Evolutionary conservation across 1,140 invertebrate genomes (phyloP).

Genomic region (Adoxophyes honmai): DNA sequence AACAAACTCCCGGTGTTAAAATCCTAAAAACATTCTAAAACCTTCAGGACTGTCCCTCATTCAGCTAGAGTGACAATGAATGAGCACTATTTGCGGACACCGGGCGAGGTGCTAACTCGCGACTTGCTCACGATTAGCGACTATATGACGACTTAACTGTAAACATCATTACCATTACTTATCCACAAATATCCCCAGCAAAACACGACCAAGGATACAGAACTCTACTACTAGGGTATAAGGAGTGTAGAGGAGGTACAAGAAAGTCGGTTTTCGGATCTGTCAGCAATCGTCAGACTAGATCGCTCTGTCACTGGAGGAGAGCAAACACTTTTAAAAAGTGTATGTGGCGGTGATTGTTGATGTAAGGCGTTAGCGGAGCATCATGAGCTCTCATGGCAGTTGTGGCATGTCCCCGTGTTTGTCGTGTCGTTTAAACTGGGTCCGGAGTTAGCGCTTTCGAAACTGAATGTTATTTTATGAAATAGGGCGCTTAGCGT

Average conservation of each 20-base stretch:
- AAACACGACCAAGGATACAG: slow-evolving; percentile 19
- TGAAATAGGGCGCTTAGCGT: slow-evolving; percentile 7
- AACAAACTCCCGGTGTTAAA: slow-evolving; percentile 4
- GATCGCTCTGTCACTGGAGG: slow-evolving; percentile 63
- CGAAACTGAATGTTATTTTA: slow-evolving; percentile 30
- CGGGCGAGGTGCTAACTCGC: slow-evolving; percentile 71
- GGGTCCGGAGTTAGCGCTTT: slow-evolving; percentile 52
- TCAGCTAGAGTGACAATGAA: slow-evolving; percentile 65
- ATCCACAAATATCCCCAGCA: slow-evolving; percentile 14
- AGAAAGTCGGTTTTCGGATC: slow-evolving; percentile 20
- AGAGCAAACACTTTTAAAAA: slow-evolving; percentile 71
- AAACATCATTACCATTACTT: slow-evolving; percentile 71
- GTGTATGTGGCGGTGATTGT: slow-evolving; percentile 67
- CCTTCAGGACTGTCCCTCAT: slow-evolving; percentile 44
- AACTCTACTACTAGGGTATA: slow-evolving; percentile 26
- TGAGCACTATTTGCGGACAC: slow-evolving; percentile 67
- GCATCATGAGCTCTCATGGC: slow-evolving; percentile 57
- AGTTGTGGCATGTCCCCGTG: slow-evolving; percentile 29
- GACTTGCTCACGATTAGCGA: slow-evolving; percentile 65
- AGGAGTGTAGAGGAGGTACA: slow-evolving; percentile 8
- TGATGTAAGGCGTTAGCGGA: slow-evolving; percentile 65
- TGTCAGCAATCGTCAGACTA: slow-evolving; percentile 62
- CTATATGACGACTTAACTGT: slow-evolving; percentile 71
- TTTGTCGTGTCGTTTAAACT: slow-evolving; percentile 62
- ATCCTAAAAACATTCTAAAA: slow-evolving; percentile 22